Conservation (phyloP, 1,140 invertebrate genomes). For the Tetramorium simillimum region DNA sequence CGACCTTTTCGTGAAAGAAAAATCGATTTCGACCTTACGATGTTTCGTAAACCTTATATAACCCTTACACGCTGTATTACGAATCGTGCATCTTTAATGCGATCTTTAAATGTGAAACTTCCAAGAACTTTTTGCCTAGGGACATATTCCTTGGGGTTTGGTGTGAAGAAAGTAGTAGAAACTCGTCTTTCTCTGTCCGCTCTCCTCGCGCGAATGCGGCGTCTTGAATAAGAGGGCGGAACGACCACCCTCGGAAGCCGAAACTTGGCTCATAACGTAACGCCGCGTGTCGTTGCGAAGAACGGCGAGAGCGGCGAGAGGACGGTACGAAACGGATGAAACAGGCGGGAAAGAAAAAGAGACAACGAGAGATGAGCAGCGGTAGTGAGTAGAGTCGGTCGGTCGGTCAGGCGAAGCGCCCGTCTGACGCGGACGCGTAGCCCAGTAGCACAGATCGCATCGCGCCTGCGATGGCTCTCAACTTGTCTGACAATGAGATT, state of each 20-base stretch:
- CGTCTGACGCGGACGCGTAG: conserved; percentile 71
- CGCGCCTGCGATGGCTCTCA: conserved; percentile 71
- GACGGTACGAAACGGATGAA: conserved; percentile 14
- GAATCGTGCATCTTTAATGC: background rate
- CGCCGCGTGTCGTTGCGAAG: background rate
- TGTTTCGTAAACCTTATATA: no score
- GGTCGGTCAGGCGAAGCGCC: conserved; percentile 67
- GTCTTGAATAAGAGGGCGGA: background rate
- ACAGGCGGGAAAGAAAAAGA: background rate
- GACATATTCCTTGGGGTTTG: background rate
- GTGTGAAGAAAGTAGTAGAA: background rate
- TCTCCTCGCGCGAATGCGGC: background rate
- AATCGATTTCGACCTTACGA: background rate
- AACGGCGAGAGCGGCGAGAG: background rate
- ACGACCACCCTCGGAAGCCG: background rate
- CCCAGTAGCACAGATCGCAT: conserved; percentile 78
- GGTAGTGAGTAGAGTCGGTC: conserved; percentile 65
- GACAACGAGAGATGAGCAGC: conserved; percentile 18
- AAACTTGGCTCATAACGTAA: conserved; percentile 21
- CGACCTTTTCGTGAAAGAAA: background rate
- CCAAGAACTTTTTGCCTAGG: background rate
- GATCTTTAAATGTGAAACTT: background rate
- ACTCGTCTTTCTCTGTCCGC: background rate
- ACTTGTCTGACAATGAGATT: background rate
- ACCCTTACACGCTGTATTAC: background rate